Percentiles rank a stretch among this genome's conserved stretches.
phyloP scores from a whole-genome alignment of 1,140 invertebrate genomes.

The Centruroides sculpturatus region DNA sequence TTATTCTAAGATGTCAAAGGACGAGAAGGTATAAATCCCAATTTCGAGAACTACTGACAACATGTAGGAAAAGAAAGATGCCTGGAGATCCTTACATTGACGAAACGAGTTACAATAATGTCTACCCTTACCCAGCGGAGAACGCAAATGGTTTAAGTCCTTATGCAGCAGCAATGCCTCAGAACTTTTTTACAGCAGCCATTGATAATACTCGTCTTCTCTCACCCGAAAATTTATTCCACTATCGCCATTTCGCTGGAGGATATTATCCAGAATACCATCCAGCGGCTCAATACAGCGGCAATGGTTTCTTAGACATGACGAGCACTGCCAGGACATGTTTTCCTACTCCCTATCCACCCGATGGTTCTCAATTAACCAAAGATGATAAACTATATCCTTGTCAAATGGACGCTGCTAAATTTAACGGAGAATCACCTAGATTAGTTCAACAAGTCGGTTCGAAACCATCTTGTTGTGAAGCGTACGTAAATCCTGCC shows the following conservation, averaged over 20 bases:
- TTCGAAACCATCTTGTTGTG: not conserved
- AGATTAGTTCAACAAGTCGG: not conserved
- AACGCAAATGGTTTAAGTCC: conserved; percentile 41
- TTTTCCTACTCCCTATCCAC: conserved; percentile 26
- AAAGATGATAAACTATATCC: conserved; percentile 41
- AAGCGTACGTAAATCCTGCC: not conserved
- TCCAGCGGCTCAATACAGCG: conserved; percentile 38
- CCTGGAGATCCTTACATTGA: conserved; percentile 19
- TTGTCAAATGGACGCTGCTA: conserved; percentile 35
- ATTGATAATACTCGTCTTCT: conserved; percentile 45
- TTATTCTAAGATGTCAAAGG: conserved; percentile 28
- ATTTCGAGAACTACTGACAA: conserved; percentile 77
- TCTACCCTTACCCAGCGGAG: conserved; percentile 45
- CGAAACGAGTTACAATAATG: conserved; percentile 52
- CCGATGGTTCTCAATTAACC: conserved; percentile 24
- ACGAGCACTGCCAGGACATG: not conserved
- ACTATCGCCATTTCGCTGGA: conserved; percentile 49
- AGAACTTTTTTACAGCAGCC: conserved; percentile 45
- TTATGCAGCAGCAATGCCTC: conserved; percentile 36
- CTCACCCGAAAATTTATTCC: conserved; percentile 66
- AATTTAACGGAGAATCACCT: conserved; percentile 5
- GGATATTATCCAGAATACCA: conserved; percentile 51
- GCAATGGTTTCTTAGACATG: conserved; percentile 57
- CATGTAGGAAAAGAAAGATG: conserved; percentile 74
- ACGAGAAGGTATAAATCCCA: conserved; percentile 78